phyloP scores from a whole-genome alignment of 2,113 vertebrate species.

The Nipponia nippon region DNA sequence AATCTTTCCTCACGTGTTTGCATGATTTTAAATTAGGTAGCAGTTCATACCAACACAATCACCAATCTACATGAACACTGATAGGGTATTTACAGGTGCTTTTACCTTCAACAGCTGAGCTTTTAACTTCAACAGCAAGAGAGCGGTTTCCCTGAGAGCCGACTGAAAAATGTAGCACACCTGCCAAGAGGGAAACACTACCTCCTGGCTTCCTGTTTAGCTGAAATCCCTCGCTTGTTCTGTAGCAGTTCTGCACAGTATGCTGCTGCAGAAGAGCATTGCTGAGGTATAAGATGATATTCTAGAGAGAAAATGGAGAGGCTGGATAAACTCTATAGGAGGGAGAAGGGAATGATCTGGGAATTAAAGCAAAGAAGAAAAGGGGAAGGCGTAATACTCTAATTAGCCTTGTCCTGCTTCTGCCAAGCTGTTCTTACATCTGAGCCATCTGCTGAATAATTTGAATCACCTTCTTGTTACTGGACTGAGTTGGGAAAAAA shows the following conservation, averaged over 20 bases:
- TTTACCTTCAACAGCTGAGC: not conserved
- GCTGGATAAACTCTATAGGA: conserved; percentile 24
- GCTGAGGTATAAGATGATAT: not conserved
- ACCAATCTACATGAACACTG: not conserved
- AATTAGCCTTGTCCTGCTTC: conserved; percentile 61
- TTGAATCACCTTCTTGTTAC: conserved; percentile 57
- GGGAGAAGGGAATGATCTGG: not conserved
- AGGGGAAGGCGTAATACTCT: conserved; percentile 12
- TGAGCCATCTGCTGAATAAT: conserved; percentile 62
- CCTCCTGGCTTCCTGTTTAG: conserved; percentile 8
- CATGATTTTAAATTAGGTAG: not conserved
- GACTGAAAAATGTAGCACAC: not conserved
- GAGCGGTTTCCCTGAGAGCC: not conserved
- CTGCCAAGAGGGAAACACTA: not conserved
- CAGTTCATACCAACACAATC: not conserved
- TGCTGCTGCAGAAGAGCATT: not conserved
- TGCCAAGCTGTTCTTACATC: conserved; percentile 62
- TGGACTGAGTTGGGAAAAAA: not conserved
- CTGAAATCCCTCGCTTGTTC: conserved; percentile 20
- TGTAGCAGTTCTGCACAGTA: not conserved
- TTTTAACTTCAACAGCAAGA: not conserved
- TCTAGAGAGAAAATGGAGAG: not conserved
- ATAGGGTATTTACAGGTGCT: not conserved
- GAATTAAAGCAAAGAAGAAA: conserved; percentile 55
- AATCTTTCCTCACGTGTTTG: accelerated